A percentile compares a stretch with the other conserved stretches of the same genome.
Conservation (phyloP, 2,113 vertebrate genomes). For the Crotalus viridis region DNA sequence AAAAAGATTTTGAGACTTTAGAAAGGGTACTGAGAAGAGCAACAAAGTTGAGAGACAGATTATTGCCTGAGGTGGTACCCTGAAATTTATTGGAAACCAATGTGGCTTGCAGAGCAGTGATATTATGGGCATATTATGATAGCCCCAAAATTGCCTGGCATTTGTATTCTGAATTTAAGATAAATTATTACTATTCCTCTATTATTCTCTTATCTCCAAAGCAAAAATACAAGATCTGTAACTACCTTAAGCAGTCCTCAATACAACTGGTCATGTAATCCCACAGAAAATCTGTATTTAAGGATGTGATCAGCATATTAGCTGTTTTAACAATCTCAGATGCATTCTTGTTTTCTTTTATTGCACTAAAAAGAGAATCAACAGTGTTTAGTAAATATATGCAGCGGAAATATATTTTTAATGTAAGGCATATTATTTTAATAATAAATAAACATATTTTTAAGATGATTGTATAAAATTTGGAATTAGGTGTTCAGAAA, state of each 20-base stretch:
- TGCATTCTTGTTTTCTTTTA: conserved; percentile 91
- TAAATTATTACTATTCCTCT: background rate
- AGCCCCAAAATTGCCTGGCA: background rate
- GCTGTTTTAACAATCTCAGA: conserved; percentile 94
- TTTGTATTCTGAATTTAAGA: background rate
- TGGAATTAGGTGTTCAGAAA: background rate
- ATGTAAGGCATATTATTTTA: background rate
- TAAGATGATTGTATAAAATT: background rate
- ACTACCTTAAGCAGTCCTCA: conserved; percentile 85
- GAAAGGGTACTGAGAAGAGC: background rate
- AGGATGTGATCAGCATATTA: conserved; percentile 89
- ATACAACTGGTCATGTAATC: conserved; percentile 90
- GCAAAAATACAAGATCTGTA: background rate
- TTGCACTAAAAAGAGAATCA: conserved; percentile 71
- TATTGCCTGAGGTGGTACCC: background rate
- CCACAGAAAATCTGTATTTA: conserved; percentile 92
- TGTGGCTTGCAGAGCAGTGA: background rate
- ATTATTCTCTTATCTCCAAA: background rate
- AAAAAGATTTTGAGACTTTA: background rate
- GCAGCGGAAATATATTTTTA: background rate
- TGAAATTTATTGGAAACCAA: background rate
- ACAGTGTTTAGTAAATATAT: background rate
- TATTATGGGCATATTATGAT: background rate
- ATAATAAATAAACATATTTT: background rate
- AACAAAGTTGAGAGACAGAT: background rate